Base-by-base conservation (phyloP, 2,113 vertebrate species). In the Ammospiza caudacuta region DNA sequence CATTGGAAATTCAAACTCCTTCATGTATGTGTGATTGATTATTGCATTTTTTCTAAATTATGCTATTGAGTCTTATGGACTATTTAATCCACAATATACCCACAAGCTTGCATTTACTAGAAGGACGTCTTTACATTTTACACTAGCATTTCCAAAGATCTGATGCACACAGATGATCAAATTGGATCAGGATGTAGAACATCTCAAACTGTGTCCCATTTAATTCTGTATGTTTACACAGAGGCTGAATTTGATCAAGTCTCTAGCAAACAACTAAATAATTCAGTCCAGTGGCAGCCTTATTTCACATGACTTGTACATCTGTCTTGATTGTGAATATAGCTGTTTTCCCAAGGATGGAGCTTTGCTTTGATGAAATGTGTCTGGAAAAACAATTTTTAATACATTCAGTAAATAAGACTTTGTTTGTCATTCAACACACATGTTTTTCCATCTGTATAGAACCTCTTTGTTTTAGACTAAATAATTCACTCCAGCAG, bases 191-290 rank as follows among this genome's bases (percentile, higher is more conserved):
- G 31, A 80, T 88, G 59, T 81, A 88, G 92, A 73, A 68, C 73
- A 67, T 82, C 64, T 82, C 87, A 74, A 81, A 88, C 73, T 81
- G 59, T 90, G 92, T 89, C 69, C 84, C 55, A 93, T 92, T 95
- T 96, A 93, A 88, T 76, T 83, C 67, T 95, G 20, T 61, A 88
- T 94, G 81, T 80, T 96, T 92, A 92, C 72, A 83, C 2, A 9
- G 51, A 61, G 80, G 55, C 76, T 95, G 87, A 90, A 95, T 92
- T 88, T 88, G 91, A 95, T 90, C 90, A 82, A 89, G 59, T 86
- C 35, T 96, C 75, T 80, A 86, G 68, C 75, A 96, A 97, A 93
- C 91, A 94, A 86, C 79, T 95, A 95, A 97, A 97, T 96, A 97
- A 97, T 97, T 97, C 90, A 97, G 83, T 81, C 73, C 79, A 91